These are phyloP conservation scores for Drosophila nigritarsus DNA, from an alignment of 2,888 invertebrate genomes.

Conservation along the genomic window DNA sequence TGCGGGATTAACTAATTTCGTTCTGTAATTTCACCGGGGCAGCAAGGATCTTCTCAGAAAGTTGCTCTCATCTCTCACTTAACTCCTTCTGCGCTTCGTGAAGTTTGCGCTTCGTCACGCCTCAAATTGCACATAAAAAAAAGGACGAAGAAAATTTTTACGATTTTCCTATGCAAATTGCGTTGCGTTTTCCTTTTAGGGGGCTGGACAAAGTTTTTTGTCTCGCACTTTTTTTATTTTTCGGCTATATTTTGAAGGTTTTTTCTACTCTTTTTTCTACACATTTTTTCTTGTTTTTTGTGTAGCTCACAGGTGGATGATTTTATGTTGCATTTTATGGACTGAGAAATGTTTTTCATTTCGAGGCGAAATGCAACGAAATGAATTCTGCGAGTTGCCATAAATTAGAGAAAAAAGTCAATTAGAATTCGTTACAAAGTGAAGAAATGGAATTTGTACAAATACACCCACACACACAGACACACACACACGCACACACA, in stretches of 20 bases:
- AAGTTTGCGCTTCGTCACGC: constrained; percentile 65
- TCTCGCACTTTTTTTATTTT: constrained; percentile 31
- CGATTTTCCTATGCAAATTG: constrained; percentile 76
- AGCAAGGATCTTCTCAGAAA: constrained; percentile 27
- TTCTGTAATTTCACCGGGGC: constrained; percentile 42
- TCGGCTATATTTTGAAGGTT: constrained; percentile 20
- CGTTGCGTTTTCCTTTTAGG: neutral
- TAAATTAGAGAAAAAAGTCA: constrained; percentile 63
- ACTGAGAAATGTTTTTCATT: constrained; percentile 61
- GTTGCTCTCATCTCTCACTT: constrained; percentile 50
- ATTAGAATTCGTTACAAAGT: constrained; percentile 61
- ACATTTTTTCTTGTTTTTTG: constrained; percentile 6
- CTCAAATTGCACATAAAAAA: constrained; percentile 56
- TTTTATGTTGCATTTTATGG: constrained; percentile 73
- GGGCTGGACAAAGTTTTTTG: constrained; percentile 18
- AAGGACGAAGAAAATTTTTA: constrained; percentile 56
- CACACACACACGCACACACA: neutral
- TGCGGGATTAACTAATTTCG: constrained; percentile 66
- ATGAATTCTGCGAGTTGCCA: constrained; percentile 42
- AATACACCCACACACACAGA: neutral
- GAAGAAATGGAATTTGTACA: constrained; percentile 10
- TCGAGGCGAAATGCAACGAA: constrained; percentile 54
- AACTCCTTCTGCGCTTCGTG: constrained; percentile 46
- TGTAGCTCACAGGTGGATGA: constrained; percentile 66
- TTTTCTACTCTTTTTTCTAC: constrained; percentile 12